A percentile compares a stretch with the other conserved stretches of the same genome.
Conservation (phyloP, 1,140 invertebrate species). For the Ceratina japonica region DNA sequence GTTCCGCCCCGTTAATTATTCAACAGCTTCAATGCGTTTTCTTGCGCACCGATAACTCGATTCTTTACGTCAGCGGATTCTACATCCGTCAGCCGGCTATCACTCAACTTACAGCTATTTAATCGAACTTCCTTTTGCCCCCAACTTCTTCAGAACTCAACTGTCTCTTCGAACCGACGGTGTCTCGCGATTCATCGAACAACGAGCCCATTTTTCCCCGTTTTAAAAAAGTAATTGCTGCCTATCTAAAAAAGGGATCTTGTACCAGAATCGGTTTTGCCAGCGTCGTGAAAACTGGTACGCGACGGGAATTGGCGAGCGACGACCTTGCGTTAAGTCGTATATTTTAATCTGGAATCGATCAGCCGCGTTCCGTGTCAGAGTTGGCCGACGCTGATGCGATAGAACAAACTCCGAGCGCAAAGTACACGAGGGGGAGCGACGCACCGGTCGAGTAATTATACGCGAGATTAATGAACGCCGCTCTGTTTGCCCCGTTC, state of each 20-base stretch:
- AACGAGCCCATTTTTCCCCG: too few species aligned
- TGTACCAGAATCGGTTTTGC: too few species aligned
- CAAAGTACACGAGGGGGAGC: neutral
- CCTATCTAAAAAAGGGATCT: too few species aligned
- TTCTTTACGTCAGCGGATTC: neutral
- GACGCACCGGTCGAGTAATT: conserved; percentile 28
- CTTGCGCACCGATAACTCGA: conserved; percentile 6
- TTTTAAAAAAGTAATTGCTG: too few species aligned
- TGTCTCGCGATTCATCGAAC: too few species aligned
- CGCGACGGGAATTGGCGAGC: too few species aligned
- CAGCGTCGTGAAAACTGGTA: too few species aligned
- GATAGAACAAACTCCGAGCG: neutral
- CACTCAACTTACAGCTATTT: neutral
- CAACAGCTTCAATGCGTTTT: conserved; percentile 13
- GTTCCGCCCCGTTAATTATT: conserved; percentile 55
- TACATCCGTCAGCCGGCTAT: neutral
- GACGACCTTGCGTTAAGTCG: neutral
- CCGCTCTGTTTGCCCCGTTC: conserved; percentile 11
- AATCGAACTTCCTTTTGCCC: too few species aligned
- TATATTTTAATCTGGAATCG: conserved; percentile 1
- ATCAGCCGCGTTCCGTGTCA: neutral
- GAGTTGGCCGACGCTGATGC: conserved; percentile 6
- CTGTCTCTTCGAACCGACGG: too few species aligned
- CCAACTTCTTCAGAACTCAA: too few species aligned
- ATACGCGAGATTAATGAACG: conserved; percentile 53